Evolutionary conservation across 2,113 vertebrate genomes (phyloP).

Genomic region (Anhinga rufa): DNA sequence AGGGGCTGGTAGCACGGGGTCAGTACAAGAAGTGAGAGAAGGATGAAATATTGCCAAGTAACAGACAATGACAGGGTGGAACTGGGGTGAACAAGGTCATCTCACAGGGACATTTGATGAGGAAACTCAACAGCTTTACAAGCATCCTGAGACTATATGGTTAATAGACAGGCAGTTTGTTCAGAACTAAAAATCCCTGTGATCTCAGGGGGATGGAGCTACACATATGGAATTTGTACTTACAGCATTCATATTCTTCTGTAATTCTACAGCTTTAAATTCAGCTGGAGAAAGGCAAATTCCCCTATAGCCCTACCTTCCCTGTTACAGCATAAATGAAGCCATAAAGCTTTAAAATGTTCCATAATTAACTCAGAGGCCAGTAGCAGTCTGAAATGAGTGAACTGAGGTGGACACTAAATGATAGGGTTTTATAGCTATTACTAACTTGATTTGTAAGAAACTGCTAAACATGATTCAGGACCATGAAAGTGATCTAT

Average conservation of each 20-base stretch:
- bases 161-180: neutral
- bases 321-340: neutral
- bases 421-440: neutral
- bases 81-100: neutral
- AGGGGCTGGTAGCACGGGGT: neutral
- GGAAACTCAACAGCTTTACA: neutral
- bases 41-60: neutral
- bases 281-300: neutral
- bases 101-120: neutral
- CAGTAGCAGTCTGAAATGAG: neutral
- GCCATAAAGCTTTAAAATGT: neutral
- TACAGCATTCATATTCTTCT: neutral
- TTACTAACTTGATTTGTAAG: constrained; percentile 22
- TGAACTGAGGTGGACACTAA: neutral
- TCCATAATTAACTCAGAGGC: constrained; percentile 1
- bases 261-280: neutral
- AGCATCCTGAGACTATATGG: neutral
- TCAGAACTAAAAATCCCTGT: neutral
- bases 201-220: neutral
- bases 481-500: constrained; percentile 38
- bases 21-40: neutral
- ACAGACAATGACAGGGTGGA: neutral
- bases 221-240: neutral
- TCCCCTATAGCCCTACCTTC: neutral
- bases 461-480: constrained; percentile 21